Conservation (phyloP, 2,888 invertebrate species). For the Megamerina dolium region DNA sequence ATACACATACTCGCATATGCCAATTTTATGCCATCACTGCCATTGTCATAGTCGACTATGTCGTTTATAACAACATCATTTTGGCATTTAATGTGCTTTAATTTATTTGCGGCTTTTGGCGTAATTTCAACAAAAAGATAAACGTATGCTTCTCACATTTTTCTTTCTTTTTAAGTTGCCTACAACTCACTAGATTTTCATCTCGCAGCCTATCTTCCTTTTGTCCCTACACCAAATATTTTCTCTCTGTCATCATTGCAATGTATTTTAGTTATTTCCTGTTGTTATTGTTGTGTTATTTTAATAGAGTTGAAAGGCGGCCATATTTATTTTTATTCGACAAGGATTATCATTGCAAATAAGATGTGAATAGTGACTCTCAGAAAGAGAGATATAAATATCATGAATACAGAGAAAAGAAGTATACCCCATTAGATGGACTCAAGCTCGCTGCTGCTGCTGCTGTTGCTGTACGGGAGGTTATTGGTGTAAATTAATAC, state of each 20-base stretch:
- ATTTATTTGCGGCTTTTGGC: constrained; percentile 2
- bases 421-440: no score
- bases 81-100: constrained; percentile 1
- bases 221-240: no score
- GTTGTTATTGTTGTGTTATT: not conserved
- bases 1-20: not conserved
- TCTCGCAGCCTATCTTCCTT: not conserved
- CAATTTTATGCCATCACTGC: constrained; percentile 3
- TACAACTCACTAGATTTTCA: no score
- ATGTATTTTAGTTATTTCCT: not conserved
- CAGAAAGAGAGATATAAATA: no score
- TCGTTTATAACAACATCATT: not conserved
- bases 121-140: constrained; percentile 1
- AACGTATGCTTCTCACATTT: no score
- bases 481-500: no score
- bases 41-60: not conserved
- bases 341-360: constrained; percentile 11
- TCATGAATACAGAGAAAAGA: no score
- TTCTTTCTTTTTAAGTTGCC: no score
- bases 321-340: constrained; percentile 12
- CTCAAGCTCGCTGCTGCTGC: no score
- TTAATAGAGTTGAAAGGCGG: constrained; percentile 10
- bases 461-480: no score
- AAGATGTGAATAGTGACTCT: no score
- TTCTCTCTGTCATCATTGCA: no score